Percentiles rank a stretch among this genome's conserved stretches.
Conservation (phyloP, 2,888 invertebrate genomes). For the Celastrina argiolus region DNA sequence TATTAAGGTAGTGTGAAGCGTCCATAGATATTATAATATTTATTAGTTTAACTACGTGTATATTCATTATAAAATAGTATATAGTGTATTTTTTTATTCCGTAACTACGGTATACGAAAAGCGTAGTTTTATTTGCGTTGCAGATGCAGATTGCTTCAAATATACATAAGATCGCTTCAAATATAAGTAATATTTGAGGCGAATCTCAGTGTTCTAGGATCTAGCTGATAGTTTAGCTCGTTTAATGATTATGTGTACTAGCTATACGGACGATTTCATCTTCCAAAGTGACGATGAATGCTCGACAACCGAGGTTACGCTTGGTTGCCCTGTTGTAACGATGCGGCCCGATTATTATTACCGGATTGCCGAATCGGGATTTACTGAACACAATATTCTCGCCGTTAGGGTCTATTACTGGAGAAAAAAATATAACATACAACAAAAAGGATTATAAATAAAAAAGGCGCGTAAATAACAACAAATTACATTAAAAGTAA, state of each 20-base stretch:
- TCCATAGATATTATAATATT: no score
- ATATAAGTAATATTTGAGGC: no score
- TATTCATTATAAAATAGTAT: no score
- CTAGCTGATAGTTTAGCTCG: background rate
- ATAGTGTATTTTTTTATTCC: no score
- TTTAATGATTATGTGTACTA: conserved; percentile 33
- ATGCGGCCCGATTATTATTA: conserved; percentile 47
- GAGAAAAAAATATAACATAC: conserved; percentile 23
- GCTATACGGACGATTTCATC: conserved; percentile 34
- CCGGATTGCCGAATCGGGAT: conserved; percentile 48
- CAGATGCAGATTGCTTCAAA: no score
- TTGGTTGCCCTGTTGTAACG: conserved; percentile 46
- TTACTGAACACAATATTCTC: conserved; percentile 34
- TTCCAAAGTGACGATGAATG: conserved; percentile 38
- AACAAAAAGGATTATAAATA: conserved; percentile 25
- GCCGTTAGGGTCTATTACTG: conserved; percentile 25
- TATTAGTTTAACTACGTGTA: no score
- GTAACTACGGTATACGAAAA: no score
- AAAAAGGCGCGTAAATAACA: background rate
- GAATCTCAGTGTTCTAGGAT: no score
- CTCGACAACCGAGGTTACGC: conserved; percentile 35
- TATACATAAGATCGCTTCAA: no score
- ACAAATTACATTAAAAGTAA: no score
- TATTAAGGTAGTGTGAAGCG: no score
- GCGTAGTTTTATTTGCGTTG: no score